phyloP scores from a whole-genome alignment of 2,888 invertebrate species.

The Hermaeophaga mercurialis region DNA sequence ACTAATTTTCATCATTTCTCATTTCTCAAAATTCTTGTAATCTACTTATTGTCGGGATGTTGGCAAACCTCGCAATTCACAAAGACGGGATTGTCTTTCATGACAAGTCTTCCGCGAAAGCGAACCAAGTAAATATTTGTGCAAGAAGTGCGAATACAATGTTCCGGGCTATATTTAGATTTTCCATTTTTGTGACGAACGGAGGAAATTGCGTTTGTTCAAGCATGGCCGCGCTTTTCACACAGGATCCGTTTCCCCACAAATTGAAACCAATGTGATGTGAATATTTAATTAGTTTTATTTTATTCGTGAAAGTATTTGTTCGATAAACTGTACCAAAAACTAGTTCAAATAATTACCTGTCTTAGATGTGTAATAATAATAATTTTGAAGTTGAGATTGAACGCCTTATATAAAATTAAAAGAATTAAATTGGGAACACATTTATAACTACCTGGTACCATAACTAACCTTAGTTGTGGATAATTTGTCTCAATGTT shows the following conservation, averaged over 20 bases:
- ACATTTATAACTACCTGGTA: too few relatives aligned
- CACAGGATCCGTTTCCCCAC: background rate
- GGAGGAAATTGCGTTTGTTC: background rate
- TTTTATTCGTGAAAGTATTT: background rate
- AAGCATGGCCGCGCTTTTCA: background rate
- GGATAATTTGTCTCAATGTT: too few relatives aligned
- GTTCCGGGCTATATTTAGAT: constrained; percentile 6
- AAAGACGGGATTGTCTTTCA: background rate
- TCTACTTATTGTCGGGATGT: constrained; percentile 5
- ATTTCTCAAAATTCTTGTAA: constrained; percentile 15
- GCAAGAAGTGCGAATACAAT: constrained; percentile 8
- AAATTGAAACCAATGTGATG: background rate
- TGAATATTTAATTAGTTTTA: constrained; percentile 1
- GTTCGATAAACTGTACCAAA: too few relatives aligned
- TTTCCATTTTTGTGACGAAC: background rate
- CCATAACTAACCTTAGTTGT: too few relatives aligned
- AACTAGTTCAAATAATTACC: too few relatives aligned
- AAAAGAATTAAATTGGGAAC: too few relatives aligned
- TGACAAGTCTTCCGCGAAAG: background rate
- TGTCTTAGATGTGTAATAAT: too few relatives aligned
- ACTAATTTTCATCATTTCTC: constrained; percentile 8
- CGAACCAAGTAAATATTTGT: constrained; percentile 9
- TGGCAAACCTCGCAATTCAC: background rate
- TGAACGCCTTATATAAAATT: too few relatives aligned
- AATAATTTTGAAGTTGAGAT: too few relatives aligned